Evolutionary conservation across 2,113 vertebrate genomes (phyloP).

Genomic region (Asarcornis scutulata): DNA sequence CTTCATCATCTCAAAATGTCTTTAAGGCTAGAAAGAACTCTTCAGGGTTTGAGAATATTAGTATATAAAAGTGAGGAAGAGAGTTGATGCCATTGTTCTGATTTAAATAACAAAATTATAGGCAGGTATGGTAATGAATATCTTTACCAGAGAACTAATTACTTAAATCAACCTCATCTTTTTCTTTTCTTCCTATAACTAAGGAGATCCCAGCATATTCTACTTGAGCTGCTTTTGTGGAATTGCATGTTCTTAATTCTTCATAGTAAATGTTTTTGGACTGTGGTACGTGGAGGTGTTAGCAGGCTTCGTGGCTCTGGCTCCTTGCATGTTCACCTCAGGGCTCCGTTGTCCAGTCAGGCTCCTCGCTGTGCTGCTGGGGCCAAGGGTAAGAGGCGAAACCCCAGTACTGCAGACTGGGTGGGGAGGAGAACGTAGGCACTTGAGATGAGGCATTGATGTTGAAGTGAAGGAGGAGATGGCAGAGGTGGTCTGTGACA

Average conservation of each 20-base stretch:
- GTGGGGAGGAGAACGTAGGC: neutral
- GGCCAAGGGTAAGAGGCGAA: too few species aligned
- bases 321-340: too few species aligned
- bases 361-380: too few species aligned
- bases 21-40: neutral
- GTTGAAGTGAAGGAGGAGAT: neutral
- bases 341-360: too few species aligned
- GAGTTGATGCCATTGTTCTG: neutral
- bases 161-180: neutral
- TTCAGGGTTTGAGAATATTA: neutral
- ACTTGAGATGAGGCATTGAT: rapidly evolving
- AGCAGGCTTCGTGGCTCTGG: too few species aligned
- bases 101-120: neutral
- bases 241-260: too few species aligned
- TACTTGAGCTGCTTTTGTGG: too few species aligned
- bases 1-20: neutral
- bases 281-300: too few species aligned
- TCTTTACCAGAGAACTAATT: neutral
- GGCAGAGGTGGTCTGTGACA: neutral
- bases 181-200: too few species aligned
- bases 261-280: too few species aligned
- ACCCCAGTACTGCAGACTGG: too few species aligned
- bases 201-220: too few species aligned
- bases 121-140: neutral
- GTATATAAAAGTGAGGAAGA: neutral